Evolutionary conservation across 2,113 vertebrate genomes (phyloP).

Genomic region (Hucho hucho): DNA sequence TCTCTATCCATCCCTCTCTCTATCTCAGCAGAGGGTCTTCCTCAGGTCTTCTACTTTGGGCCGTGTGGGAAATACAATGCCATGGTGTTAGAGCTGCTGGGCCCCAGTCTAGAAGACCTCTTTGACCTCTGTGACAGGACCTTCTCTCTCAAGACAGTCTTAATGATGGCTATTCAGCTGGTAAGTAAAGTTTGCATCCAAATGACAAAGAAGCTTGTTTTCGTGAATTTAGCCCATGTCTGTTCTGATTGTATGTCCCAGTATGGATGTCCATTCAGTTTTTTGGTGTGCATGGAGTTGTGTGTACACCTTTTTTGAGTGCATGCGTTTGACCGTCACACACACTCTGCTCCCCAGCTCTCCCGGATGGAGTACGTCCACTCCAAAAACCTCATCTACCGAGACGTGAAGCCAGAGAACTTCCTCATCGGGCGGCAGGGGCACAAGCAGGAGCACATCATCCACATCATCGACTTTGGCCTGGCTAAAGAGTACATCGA

Average conservation of each 20-base stretch:
- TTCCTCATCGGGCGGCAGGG: slow-evolving; percentile 89
- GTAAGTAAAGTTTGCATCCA: slow-evolving; percentile 67
- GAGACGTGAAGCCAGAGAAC: slow-evolving; percentile 90
- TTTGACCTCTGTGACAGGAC: slow-evolving; percentile 90
- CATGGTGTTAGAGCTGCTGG: slow-evolving; percentile 90
- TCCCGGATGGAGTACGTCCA: slow-evolving; percentile 90
- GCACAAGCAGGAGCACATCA: slow-evolving; percentile 86
- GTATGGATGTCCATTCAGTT: not conserved
- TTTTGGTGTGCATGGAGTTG: not conserved
- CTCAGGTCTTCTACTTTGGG: slow-evolving; percentile 89
- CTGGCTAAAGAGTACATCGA: slow-evolving; percentile 90
- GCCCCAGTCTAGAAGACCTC: slow-evolving; percentile 87
- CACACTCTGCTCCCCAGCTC: slow-evolving; percentile 79
- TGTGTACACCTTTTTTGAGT: too few relatives aligned
- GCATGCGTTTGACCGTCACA: not conserved
- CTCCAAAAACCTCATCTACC: slow-evolving; percentile 90
- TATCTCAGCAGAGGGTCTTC: slow-evolving; percentile 82
- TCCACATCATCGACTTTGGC: slow-evolving; percentile 92
- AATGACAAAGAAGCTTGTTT: not conserved
- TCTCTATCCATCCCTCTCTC: not conserved
- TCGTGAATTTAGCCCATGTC: not conserved
- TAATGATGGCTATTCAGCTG: slow-evolving; percentile 92
- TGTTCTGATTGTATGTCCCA: not conserved
- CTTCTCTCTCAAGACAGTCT: slow-evolving; percentile 88
- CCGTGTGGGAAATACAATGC: slow-evolving; percentile 91